Percentiles rank a stretch among this genome's conserved stretches.
These are phyloP conservation scores for Altica lythri DNA, from an alignment of 2,888 invertebrate genomes.

Conservation along the genomic window DNA sequence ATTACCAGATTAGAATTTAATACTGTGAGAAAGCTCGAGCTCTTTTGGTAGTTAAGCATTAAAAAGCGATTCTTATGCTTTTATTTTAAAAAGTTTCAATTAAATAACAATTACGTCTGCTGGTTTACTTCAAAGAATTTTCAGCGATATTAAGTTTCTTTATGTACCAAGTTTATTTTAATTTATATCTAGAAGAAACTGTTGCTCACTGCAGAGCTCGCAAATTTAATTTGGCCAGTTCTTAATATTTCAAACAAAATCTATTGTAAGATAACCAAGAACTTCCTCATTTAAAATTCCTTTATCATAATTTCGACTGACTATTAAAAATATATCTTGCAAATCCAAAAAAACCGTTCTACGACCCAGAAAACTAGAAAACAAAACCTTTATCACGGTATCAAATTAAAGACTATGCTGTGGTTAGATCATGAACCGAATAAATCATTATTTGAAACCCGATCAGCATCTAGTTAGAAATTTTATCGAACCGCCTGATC, in stretches of 20 bases:
- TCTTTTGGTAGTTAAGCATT: slow-evolving; percentile 15
- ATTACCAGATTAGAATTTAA: slow-evolving; percentile 14
- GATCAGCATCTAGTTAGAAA: slow-evolving; percentile 35
- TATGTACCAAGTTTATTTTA: slow-evolving; percentile 16
- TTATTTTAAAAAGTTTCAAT: slow-evolving; percentile 15
- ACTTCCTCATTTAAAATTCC: no score
- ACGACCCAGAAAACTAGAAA: slow-evolving; percentile 21
- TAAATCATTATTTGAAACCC: slow-evolving; percentile 35
- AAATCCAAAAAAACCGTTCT: slow-evolving; percentile 13
- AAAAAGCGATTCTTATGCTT: slow-evolving; percentile 7
- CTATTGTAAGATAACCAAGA: no score
- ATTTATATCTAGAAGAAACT: slow-evolving; percentile 21
- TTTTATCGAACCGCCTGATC: slow-evolving; percentile 37
- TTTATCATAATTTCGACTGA: no score
- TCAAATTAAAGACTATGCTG: slow-evolving; percentile 34
- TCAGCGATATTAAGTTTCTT: slow-evolving; percentile 22
- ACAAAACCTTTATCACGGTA: slow-evolving; percentile 23
- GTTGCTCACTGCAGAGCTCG: slow-evolving; percentile 8
- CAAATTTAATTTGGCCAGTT: slow-evolving; percentile 16
- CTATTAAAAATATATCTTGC: no score
- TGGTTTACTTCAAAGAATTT: slow-evolving; percentile 19
- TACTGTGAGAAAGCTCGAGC: slow-evolving; percentile 12
- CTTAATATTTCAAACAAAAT: no score
- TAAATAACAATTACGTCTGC: slow-evolving; percentile 21
- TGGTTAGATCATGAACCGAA: slow-evolving; percentile 34